Evolutionary conservation across 2,888 invertebrate species (phyloP), one percentile per base, ranked within the genome.

Genomic region (Unio delphinus): DNA sequence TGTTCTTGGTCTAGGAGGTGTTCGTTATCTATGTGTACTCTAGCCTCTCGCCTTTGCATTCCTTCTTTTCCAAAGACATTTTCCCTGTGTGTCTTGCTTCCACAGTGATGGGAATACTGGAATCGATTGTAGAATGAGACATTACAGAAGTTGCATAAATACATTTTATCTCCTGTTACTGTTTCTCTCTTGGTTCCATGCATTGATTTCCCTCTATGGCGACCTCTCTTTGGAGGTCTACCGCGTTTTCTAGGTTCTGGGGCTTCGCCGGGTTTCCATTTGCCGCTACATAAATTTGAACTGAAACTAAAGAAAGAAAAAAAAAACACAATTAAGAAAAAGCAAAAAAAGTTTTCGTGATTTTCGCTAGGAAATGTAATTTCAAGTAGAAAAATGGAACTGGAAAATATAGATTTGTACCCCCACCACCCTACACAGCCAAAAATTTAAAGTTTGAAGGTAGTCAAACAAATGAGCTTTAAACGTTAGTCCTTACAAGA

Each of bases 191-290:
- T 45, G 45, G 45, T 45, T 11, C 11, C 11, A 45, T 11, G 45
- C 45, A 45, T 45, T 45, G 45, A 45, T 45, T 45, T 45, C 11
- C 45, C 45, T 45, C 45, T 45, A 11, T 11, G 15, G 45, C 45
- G 45, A 26, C 73, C 72, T 69, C 76, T 56, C 61, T 74, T 71
- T 18, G 69, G 45, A 55, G 67, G 57, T 95, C 95, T 95, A 55
- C 71, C 69, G 5, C 67, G 68, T 17, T 72, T 60, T 54, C 60
- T 68, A 17, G 60, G 54, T 67, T 61, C 58, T 6, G 76, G 78
- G 11, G 70, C 68, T 80, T 93, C 93, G 45, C 94, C 94, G 0
- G 95, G 95, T 60, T 94, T 92, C 95, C 95, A 95, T 91, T 95
- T 95, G 1, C 94, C 95, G 62, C 54, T 56, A 64, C 64, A 55